Percentiles rank a stretch among this genome's conserved stretches.
Conservation (phyloP, 2,797 vertebrate species). For the Tympanoctomys barrerae region DNA sequence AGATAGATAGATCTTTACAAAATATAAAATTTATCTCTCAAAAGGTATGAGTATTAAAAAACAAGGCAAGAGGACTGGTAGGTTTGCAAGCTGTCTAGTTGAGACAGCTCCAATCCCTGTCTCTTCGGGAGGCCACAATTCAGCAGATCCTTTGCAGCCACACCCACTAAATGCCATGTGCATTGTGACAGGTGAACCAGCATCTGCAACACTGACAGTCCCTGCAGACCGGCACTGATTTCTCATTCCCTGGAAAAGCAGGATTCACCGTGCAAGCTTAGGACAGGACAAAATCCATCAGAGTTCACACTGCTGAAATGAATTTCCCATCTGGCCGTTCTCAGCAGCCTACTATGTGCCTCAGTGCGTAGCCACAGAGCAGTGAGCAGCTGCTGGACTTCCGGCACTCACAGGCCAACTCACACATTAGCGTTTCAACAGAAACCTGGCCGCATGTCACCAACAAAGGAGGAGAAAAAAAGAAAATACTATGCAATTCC, state of each 20-base stretch:
- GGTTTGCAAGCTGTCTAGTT: background rate
- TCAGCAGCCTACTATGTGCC: constrained; percentile 44
- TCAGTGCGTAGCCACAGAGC: background rate
- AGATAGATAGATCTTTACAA: background rate
- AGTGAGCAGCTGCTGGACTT: background rate
- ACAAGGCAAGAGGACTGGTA: background rate
- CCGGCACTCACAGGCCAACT: background rate
- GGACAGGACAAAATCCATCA: background rate
- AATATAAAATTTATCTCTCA: background rate
- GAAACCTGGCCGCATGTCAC: constrained; percentile 40
- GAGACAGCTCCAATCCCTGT: background rate
- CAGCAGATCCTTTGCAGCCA: background rate
- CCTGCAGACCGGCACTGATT: background rate
- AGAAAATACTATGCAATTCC: constrained; percentile 62
- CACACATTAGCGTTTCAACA: constrained; percentile 51
- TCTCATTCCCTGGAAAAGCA: background rate
- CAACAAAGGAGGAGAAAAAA: constrained; percentile 14
- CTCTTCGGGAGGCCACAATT: background rate
- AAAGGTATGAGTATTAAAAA: background rate
- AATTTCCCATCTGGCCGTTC: constrained; percentile 6
- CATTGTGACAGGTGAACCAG: background rate
- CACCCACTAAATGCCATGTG: background rate
- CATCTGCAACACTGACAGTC: background rate
- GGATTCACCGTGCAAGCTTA: background rate
- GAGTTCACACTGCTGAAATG: background rate